Conservation (phyloP, 2,797 vertebrate genomes). For the Scarus forsteni region DNA sequence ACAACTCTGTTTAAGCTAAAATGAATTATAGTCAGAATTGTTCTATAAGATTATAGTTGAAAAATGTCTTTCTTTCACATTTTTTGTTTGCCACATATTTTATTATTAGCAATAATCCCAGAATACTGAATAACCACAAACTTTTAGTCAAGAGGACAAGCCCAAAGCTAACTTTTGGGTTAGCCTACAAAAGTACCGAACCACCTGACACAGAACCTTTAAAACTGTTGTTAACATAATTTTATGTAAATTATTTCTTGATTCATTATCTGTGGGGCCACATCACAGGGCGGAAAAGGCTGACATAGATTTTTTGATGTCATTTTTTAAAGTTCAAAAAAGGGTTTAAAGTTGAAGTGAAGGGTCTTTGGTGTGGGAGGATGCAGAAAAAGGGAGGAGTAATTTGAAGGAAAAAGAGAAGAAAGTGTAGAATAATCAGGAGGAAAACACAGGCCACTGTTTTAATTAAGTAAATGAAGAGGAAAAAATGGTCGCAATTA, state of each 20-base stretch:
- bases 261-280: not conserved
- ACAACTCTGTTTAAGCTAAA: too few relatives aligned
- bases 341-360: not conserved
- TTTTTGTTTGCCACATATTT: too few relatives aligned
- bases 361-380: constrained; percentile 17
- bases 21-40: too few relatives aligned
- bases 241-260: not conserved
- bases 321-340: not conserved
- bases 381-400: constrained; percentile 56
- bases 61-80: too few relatives aligned
- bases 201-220: too few relatives aligned
- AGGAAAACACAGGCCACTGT: constrained; percentile 72
- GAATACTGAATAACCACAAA: too few relatives aligned
- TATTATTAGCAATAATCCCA: too few relatives aligned
- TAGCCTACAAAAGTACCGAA: too few relatives aligned
- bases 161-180: too few relatives aligned
- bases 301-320: not conserved
- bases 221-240: not conserved
- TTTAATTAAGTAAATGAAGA: constrained; percentile 78
- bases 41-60: too few relatives aligned
- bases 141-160: too few relatives aligned
- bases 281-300: not conserved
- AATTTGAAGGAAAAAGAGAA: constrained; percentile 68
- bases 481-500: constrained; percentile 74
- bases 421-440: constrained; percentile 52